A percentile compares a stretch with the other conserved stretches of the same genome.
Conservation (phyloP, 2,113 vertebrate species). For the Dermatemys mawii region DNA sequence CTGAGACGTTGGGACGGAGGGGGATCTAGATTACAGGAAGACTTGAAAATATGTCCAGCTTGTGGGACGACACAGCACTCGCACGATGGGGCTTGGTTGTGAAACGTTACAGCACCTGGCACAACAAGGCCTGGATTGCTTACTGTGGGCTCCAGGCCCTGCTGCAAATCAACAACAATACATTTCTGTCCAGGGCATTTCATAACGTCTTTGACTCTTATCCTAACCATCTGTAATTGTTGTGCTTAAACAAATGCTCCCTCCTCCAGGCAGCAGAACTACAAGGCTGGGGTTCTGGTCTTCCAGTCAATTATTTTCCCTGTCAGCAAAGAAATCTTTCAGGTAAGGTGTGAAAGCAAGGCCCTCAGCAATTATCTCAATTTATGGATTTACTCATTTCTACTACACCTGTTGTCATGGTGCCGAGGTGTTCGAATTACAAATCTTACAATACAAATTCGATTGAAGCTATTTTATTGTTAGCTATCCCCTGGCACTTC, state of each 20-base stretch:
- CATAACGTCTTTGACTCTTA: not conserved
- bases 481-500: not conserved
- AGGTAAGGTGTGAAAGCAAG: not conserved
- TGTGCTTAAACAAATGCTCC: not conserved
- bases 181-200: not conserved
- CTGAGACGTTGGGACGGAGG: not conserved
- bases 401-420: not conserved
- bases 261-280: not conserved
- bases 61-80: not conserved
- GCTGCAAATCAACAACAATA: not conserved
- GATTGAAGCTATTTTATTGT: not conserved
- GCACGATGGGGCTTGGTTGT: not conserved
- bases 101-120: not conserved
- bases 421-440: not conserved
- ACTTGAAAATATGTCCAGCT: not conserved
- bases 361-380: not conserved
- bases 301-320: not conserved
- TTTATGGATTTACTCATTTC: not conserved
- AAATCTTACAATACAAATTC: not conserved
- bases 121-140: not conserved
- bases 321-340: not conserved
- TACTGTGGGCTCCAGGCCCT: not conserved
- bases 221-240: not conserved
- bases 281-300: not conserved
- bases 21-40: not conserved